Conservation (phyloP, 2,888 invertebrate genomes). For the Linnaemya tessellans region DNA sequence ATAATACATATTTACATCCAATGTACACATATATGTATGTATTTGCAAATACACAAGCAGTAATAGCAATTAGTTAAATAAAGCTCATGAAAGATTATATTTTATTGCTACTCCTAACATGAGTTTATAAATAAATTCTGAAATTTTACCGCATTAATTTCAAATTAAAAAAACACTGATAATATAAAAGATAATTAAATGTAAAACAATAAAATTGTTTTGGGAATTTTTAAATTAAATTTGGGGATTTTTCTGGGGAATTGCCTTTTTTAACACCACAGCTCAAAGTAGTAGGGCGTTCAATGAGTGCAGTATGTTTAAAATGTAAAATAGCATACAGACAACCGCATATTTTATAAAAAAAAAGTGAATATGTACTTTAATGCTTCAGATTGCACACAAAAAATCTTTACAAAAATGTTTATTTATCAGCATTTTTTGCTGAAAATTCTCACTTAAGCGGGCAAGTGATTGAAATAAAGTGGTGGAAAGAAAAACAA, state of each 20-base stretch:
- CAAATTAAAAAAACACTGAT: not conserved
- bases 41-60: not conserved
- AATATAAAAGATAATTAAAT: not conserved
- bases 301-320: too few relatives aligned
- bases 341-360: too few relatives aligned
- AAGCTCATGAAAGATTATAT: not conserved
- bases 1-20: not conserved
- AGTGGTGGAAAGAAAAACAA: too few relatives aligned
- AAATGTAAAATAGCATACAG: too few relatives aligned
- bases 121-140: not conserved
- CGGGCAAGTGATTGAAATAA: too few relatives aligned
- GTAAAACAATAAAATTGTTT: conserved; percentile 34
- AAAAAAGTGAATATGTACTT: too few relatives aligned
- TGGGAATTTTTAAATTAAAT: conserved; percentile 15
- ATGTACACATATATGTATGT: not conserved
- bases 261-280: not conserved
- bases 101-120: not conserved
- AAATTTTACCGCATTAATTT: conserved; percentile 14
- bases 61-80: not conserved
- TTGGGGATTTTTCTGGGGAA: conserved; percentile 23
- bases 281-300: too few relatives aligned
- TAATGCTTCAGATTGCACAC: too few relatives aligned
- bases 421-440: too few relatives aligned
- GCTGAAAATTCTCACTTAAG: too few relatives aligned
- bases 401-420: too few relatives aligned